Conservation (phyloP, 2,888 invertebrate genomes). For the Himalopsyche tibetana region DNA sequence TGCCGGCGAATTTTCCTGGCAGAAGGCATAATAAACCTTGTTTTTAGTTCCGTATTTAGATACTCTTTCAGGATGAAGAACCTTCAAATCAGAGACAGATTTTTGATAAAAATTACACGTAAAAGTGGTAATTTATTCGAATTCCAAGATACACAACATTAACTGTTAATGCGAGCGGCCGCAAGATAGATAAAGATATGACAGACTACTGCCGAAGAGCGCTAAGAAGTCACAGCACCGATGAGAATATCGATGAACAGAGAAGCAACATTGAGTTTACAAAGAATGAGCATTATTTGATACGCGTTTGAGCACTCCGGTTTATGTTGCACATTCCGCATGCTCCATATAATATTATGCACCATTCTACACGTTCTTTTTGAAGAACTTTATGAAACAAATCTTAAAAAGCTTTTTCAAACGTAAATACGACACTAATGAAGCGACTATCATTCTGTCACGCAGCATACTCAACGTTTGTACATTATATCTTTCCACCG, state of each 20-base stretch:
- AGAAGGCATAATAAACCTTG: constrained; percentile 82
- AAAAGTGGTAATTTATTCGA: constrained; percentile 49
- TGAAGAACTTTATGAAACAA: background rate
- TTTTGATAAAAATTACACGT: constrained; percentile 67
- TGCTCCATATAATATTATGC: constrained; percentile 65
- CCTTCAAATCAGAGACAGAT: constrained; percentile 79
- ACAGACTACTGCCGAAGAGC: constrained; percentile 34
- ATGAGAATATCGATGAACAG: constrained; percentile 55
- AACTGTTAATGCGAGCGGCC: constrained; percentile 64
- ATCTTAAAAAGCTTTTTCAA: constrained; percentile 32
- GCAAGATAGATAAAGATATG: constrained; percentile 42
- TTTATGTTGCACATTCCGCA: constrained; percentile 58
- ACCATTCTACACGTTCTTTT: constrained; percentile 65
- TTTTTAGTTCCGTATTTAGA: constrained; percentile 77
- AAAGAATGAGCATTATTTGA: constrained; percentile 47
- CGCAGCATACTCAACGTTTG: constrained; percentile 39
- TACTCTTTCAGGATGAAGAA: constrained; percentile 80
- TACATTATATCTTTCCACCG: background rate
- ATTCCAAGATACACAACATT: constrained; percentile 55
- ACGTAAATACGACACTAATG: background rate
- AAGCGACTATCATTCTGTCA: constrained; percentile 45
- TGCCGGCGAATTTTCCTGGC: constrained; percentile 82
- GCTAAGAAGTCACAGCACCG: constrained; percentile 63
- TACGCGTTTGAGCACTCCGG: constrained; percentile 41
- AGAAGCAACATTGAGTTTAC: constrained; percentile 61